A percentile compares a stretch with the other conserved stretches of the same genome.
Conservation (phyloP, 1,140 invertebrate species). For the Anoplolepis gracilipes region DNA sequence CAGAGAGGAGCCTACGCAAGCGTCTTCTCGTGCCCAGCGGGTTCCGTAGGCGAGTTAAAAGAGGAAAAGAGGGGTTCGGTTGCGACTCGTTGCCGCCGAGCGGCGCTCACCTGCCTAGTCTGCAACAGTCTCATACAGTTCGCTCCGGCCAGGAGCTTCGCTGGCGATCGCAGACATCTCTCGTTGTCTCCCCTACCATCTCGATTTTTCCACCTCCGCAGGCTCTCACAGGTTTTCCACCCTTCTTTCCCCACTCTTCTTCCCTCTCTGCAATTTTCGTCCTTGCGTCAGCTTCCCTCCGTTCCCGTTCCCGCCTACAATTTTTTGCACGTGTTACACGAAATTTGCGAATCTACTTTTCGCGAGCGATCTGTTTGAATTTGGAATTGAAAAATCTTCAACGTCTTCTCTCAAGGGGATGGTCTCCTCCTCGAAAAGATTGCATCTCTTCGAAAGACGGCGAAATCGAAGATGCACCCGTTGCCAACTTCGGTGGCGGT, state of each 20-base stretch:
- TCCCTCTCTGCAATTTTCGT: slow-evolving; percentile 23
- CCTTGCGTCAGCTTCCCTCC: slow-evolving; percentile 6
- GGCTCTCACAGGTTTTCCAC: slow-evolving; percentile 63
- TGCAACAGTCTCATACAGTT: slow-evolving; percentile 75
- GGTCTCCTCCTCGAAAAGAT: neutral
- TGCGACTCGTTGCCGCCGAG: slow-evolving; percentile 75
- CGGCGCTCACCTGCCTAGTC: slow-evolving; percentile 77
- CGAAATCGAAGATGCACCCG: slow-evolving; percentile 25
- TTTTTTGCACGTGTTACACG: neutral
- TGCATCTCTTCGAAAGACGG: neutral
- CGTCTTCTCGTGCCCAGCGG: slow-evolving; percentile 55
- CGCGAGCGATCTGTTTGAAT: neutral
- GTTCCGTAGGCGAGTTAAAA: slow-evolving; percentile 69
- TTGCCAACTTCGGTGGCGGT: slow-evolving; percentile 61
- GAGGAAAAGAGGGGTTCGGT: slow-evolving; percentile 75
- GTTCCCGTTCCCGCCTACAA: slow-evolving; percentile 2
- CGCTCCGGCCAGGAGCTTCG: slow-evolving; percentile 72
- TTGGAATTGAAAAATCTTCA: neutral
- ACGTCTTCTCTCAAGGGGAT: slow-evolving; percentile 3
- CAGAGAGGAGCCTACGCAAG: slow-evolving; percentile 59
- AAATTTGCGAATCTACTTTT: neutral
- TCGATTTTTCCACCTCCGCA: slow-evolving; percentile 65
- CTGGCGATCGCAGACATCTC: slow-evolving; percentile 65
- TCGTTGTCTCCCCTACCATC: slow-evolving; percentile 70
- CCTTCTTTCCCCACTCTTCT: slow-evolving; percentile 46